Base-by-base conservation (phyloP, 2,797 vertebrate genomes). In the Rhinophrynus dorsalis region DNA sequence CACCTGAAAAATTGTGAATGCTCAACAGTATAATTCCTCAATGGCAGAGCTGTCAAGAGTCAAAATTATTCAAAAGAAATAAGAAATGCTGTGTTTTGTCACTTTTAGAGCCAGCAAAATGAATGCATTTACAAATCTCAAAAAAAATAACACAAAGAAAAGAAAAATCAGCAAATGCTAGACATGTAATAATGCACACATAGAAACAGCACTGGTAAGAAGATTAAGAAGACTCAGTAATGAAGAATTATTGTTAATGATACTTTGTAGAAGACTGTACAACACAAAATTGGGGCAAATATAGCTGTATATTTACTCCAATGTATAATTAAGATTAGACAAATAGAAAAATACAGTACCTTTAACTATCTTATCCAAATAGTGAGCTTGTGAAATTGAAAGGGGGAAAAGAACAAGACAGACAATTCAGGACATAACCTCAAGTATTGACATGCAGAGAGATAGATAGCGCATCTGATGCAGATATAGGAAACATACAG, bases 321-420 rank as follows among this genome's bases (percentile, higher is more conserved):
- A 59, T 73, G 51, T 21, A 30, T n/a, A n/a, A n/a, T 18, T 51
- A 64, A 42, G 24, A 48, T 66, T 66, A 72, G 80, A 86, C 76
- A 89, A 88, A 88, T 82, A 88, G 79, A 83, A 83, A 79, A 82
- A 80, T 92, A 98, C 95, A 90, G 86, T 93, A 92, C 92, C 88
- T 99, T 98, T 97, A 76, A 98, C 96, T 95, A 96, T 96, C 88
- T 96, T 95, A 92, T 99, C 97, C 95, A 95, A 94, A 91, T 93
- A 94, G 92, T 94, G 92, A 90, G 92, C 92, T 94, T 88, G 86
- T 86, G 82, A 89, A 82, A 86, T 87, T 83, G 84, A 78, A 82
- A 84, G 76, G 76, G 24, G 67, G 38, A 79, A 81, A 82, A 76
- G 76, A 80, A 85, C 83, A 81, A 85, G 83, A 91, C 84, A 94